Conservation (phyloP, 2,888 invertebrate genomes). For the Arge pagana region DNA sequence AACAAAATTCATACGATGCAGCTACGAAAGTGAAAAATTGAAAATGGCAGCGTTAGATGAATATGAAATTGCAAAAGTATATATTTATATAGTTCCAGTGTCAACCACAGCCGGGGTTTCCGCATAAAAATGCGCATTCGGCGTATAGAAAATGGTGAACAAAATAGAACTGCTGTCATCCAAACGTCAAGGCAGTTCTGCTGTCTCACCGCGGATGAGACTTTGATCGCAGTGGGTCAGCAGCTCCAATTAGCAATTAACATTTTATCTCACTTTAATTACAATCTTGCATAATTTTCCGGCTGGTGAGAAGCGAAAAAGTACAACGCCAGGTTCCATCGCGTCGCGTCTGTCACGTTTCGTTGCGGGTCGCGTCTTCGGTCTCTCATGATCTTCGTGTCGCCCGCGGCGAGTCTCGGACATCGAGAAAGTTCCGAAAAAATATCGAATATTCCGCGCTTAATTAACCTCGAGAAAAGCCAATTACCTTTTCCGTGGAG, state of each 20-base stretch:
- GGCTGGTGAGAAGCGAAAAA: conserved; percentile 7
- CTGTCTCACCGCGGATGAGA: conserved; percentile 12
- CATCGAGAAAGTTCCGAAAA: conserved; percentile 21
- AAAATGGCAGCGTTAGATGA: too few relatives aligned
- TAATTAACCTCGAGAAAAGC: conserved; percentile 31
- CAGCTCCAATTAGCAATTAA: conserved; percentile 53
- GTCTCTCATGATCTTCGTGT: conserved; percentile 27
- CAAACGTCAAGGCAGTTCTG: too few relatives aligned
- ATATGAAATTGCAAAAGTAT: too few relatives aligned
- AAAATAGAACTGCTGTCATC: too few relatives aligned
- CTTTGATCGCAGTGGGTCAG: conserved; percentile 41
- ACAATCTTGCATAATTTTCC: conserved; percentile 35
- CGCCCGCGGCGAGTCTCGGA: neutral
- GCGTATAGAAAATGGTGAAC: too few relatives aligned
- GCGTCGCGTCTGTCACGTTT: neutral
- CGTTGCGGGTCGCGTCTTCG: conserved; percentile 28
- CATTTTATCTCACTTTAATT: conserved; percentile 46
- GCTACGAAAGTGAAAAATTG: too few relatives aligned
- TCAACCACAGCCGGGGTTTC: too few relatives aligned
- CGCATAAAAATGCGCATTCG: too few relatives aligned
- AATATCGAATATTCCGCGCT: conserved; percentile 37
- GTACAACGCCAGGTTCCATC: conserved; percentile 12
- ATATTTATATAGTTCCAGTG: too few relatives aligned
- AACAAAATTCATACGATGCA: too few relatives aligned
- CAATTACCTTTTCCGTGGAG: conserved; percentile 21